Percentiles rank a stretch among this genome's conserved stretches.
Evolutionary conservation across 2,797 vertebrate species (phyloP).

Genomic region (Mareca strepera): DNA sequence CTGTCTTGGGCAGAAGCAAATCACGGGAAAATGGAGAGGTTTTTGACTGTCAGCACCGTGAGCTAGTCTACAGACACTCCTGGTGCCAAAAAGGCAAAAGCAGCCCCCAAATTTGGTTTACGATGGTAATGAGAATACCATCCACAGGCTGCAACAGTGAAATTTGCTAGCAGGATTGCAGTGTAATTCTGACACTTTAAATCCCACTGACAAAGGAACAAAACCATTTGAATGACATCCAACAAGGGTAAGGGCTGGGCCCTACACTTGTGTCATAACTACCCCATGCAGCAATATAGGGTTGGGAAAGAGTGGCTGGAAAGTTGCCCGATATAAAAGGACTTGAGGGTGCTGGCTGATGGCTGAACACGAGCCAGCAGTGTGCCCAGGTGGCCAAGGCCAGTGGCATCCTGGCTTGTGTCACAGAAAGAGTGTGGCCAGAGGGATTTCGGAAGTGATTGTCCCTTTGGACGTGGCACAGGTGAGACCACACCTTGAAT

Average conservation of each 20-base stretch:
- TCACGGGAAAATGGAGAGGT: not conserved
- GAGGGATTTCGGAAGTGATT: too few relatives aligned
- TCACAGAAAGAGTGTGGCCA: too few relatives aligned
- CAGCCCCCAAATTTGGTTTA: not conserved
- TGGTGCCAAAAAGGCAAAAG: not conserved
- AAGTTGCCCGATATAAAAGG: not conserved
- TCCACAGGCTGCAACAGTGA: not conserved
- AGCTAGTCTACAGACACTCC: not conserved
- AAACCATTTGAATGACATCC: not conserved
- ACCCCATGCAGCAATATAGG: not conserved
- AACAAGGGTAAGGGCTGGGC: not conserved
- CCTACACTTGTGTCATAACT: not conserved
- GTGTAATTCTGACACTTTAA: not conserved
- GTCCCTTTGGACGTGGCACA: too few relatives aligned
- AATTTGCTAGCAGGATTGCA: not conserved
- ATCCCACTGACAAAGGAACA: not conserved
- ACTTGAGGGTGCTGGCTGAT: not conserved
- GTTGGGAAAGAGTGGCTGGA: not conserved
- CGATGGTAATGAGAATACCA: not conserved
- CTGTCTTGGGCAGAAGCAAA: not conserved
- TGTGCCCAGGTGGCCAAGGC: too few relatives aligned
- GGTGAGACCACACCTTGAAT: too few relatives aligned
- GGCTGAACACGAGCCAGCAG: not conserved
- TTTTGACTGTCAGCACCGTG: not conserved
- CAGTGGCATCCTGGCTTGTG: too few relatives aligned